phyloP scores from a whole-genome alignment of 2,888 invertebrate species.

The Cordilura impudica region DNA sequence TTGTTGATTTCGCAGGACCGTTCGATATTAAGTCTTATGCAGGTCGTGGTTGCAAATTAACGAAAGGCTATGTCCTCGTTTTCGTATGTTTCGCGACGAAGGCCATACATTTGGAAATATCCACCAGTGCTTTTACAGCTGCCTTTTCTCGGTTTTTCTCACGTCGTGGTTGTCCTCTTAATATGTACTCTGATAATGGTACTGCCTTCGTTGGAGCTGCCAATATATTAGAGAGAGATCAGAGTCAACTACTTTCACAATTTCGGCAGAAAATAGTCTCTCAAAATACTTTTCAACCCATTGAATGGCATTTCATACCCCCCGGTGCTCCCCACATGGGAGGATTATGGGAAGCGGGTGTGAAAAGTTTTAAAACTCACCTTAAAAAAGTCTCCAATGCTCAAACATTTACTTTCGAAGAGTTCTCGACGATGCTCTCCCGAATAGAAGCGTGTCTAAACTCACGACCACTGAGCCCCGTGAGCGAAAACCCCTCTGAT shows the following conservation, averaged over 20 bases:
- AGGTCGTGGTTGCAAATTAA: too few relatives aligned
- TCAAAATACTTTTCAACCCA: not conserved
- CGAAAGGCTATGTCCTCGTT: too few relatives aligned
- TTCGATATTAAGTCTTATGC: too few relatives aligned
- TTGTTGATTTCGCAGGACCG: too few relatives aligned
- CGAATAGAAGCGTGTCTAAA: constrained; percentile 17
- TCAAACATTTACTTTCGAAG: constrained; percentile 6
- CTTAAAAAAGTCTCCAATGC: not conserved
- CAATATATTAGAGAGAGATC: not conserved
- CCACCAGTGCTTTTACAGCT: not conserved
- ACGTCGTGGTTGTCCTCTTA: not conserved
- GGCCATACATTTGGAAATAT: not conserved
- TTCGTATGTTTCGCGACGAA: too few relatives aligned
- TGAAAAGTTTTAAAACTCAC: constrained; percentile 10
- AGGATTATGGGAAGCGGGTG: constrained; percentile 9
- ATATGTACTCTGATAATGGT: constrained; percentile 10
- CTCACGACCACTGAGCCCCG: constrained; percentile 3
- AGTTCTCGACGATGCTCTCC: constrained; percentile 1
- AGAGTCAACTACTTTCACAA: not conserved
- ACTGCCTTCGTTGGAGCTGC: constrained; percentile 3
- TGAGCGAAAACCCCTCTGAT: not conserved
- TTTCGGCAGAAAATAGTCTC: not conserved
- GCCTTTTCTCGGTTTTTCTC: constrained; percentile 14
- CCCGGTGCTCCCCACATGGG: constrained; percentile 23
- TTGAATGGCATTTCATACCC: constrained; percentile 6